Evolutionary conservation across 2,888 invertebrate genomes (phyloP).

Genomic region (Torymus aiolomorphi): DNA sequence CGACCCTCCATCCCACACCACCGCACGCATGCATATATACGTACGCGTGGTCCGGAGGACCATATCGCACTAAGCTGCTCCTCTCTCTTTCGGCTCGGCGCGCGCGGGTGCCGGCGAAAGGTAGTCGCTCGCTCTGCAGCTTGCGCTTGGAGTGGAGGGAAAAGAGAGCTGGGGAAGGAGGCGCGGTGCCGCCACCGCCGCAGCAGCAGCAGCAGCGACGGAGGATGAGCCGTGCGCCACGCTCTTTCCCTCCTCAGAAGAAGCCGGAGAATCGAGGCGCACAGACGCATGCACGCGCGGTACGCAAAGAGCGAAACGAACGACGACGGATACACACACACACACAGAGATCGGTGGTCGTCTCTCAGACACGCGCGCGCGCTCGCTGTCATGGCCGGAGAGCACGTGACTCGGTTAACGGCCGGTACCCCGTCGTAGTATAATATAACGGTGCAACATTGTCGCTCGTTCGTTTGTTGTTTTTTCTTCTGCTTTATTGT

Average conservation of each 20-base stretch:
- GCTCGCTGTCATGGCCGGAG: constrained; percentile 37
- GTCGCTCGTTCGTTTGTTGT: neutral
- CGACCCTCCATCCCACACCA: too few relatives aligned
- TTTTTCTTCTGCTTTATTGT: neutral
- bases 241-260: constrained; percentile 30
- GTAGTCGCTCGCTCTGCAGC: neutral
- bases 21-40: too few relatives aligned
- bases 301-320: too few relatives aligned
- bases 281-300: constrained; percentile 1
- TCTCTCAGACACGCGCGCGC: neutral
- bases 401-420: constrained; percentile 51
- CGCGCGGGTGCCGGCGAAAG: constrained; percentile 20
- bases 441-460: neutral
- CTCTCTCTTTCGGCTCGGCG: constrained; percentile 30
- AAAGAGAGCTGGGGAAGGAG: constrained; percentile 39
- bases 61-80: neutral
- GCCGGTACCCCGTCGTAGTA: constrained; percentile 16
- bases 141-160: constrained; percentile 25
- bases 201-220: neutral
- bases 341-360: neutral
- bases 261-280: constrained; percentile 37
- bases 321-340: too few relatives aligned
- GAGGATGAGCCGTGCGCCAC: constrained; percentile 31
- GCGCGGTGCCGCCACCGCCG: constrained; percentile 14
- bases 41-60: neutral